Evolutionary conservation across 2,113 vertebrate genomes (phyloP), one percentile per base, ranked within the genome.

Genomic region (Dissostichus mawsoni): DNA sequence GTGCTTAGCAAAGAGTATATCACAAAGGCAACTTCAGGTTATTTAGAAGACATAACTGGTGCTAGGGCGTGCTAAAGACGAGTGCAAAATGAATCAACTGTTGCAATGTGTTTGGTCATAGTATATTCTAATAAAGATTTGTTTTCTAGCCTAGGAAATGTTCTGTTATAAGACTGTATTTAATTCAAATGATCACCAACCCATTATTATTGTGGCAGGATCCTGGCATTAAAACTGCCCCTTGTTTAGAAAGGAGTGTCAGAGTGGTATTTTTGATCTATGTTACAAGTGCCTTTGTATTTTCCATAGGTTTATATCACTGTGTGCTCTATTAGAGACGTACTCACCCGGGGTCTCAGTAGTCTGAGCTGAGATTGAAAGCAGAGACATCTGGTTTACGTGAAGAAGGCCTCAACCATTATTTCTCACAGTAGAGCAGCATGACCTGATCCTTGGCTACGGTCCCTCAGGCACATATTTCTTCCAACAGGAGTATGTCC

Each of bases 321-420:
- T 18, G 20, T 56, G 78, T 23, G 56, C 66, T 76, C 47, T 76
- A 53, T 74, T 75, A 58, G 65, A 67, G 8, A 36, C 55, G 55
- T 45, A 57, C 81, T 79, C 69, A 69, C 80, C 85, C 55, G 44
- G 72, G 77, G 72, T 87, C 76, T 79, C 73, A 47, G 87, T 81
- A 78, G 87, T 63, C 73, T 44, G 80, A 82, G 87, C 63, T 68
- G 69, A 80, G 88, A 90, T 81, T 73, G 87, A 90, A 89, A 91
- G 78, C 83, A 87, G 91, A 84, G 90, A 92, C 93, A 93, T 94
- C 93, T 94, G 94, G 94, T 95, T 95, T 94, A 92, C 90, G 92
- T 94, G 93, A 94, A 93, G 86, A 79, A 77, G 87, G 85, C 83
- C 76, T 89, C 74, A 55, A 86, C 88, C 92, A 78, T 80, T 90